A percentile compares a stretch with the other conserved stretches of the same genome.
phyloP scores from a whole-genome alignment of 2,797 vertebrate species.

The Sebastes hopkinsi region DNA sequence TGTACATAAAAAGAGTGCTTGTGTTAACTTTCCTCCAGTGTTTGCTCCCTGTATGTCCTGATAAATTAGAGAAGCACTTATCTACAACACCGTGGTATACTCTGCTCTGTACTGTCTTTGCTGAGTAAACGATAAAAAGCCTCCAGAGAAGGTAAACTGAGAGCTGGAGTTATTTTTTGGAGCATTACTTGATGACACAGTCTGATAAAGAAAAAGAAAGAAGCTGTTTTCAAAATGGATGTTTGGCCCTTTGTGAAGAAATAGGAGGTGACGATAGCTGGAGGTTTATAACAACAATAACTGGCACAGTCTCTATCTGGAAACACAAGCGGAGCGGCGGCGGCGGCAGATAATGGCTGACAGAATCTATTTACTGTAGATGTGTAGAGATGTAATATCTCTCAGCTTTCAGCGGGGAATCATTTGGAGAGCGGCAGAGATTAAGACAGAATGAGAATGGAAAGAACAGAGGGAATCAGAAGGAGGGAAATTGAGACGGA shows the following conservation, averaged over 20 bases:
- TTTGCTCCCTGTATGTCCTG: neutral
- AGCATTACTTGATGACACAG: neutral
- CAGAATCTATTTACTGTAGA: slow-evolving; percentile 38
- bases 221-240: slow-evolving; percentile 3
- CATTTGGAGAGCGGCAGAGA: slow-evolving; percentile 7
- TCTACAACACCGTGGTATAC: neutral
- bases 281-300: neutral
- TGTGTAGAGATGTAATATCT: slow-evolving; percentile 31
- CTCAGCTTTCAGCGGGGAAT: slow-evolving; percentile 2
- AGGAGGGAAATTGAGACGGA: neutral
- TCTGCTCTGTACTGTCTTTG: neutral
- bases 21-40: neutral
- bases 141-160: neutral
- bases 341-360: slow-evolving; percentile 38
- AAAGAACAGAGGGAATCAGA: neutral
- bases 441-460: slow-evolving; percentile 5
- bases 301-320: neutral
- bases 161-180: neutral
- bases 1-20: neutral
- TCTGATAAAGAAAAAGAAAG: slow-evolving; percentile 6
- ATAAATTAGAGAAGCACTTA: neutral
- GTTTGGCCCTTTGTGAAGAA: neutral
- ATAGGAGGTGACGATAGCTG: neutral
- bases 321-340: neutral
- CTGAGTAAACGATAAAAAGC: neutral